Evolutionary conservation across 2,113 vertebrate genomes (phyloP).

Genomic region (Hyperoodon ampullatus): DNA sequence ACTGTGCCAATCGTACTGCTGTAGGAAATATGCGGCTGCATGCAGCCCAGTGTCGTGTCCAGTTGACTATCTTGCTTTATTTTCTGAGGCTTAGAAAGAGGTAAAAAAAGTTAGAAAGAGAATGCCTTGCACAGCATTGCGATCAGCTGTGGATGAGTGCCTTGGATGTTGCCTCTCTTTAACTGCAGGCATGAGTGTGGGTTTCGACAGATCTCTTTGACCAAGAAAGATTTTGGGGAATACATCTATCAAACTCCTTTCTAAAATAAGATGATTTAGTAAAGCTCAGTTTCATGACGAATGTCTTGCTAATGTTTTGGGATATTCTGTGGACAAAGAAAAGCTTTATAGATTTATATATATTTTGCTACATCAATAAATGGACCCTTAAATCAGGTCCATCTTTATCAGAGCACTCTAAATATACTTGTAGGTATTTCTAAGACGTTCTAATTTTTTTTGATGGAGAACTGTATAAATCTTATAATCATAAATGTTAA

Average conservation of each 20-base stretch:
- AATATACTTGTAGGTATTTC: conserved; percentile 79
- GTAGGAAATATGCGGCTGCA: accelerated
- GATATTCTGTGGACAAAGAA: conserved; percentile 68
- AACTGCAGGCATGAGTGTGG: neutral
- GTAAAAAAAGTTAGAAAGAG: neutral
- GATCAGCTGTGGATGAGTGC: accelerated
- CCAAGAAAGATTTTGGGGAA: neutral
- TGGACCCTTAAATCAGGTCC: conserved; percentile 58
- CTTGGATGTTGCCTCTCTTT: no score
- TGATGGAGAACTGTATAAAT: conserved; percentile 79
- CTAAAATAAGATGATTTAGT: conserved; percentile 62
- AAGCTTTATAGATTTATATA: conserved; percentile 75
- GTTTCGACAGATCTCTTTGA: neutral
- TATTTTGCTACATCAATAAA: conserved; percentile 80
- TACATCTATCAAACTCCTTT: conserved; percentile 55
- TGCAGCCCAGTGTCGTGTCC: neutral
- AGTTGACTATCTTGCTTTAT: neutral
- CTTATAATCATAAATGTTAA: conserved; percentile 83
- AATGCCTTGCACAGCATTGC: neutral
- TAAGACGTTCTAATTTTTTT: conserved; percentile 66
- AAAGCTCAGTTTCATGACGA: conserved; percentile 56
- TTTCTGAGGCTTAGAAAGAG: neutral
- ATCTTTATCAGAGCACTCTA: conserved; percentile 60
- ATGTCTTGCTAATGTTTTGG: conserved; percentile 72
- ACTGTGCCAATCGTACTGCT: no score